Evolutionary conservation across 2,888 invertebrate genomes (phyloP).

Genomic region (Drosophila eohydei): DNA sequence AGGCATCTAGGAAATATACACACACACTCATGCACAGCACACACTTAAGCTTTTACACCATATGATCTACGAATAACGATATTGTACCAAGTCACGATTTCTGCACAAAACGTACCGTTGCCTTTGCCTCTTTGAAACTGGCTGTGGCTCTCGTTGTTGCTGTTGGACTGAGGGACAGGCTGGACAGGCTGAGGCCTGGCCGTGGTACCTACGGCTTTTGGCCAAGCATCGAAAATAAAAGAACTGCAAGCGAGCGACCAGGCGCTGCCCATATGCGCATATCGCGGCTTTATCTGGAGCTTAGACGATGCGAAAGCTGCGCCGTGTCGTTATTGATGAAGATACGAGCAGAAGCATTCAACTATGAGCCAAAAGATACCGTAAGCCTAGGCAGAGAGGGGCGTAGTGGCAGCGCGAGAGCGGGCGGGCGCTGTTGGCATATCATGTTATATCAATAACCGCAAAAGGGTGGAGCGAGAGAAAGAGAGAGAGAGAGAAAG

Average conservation of each 20-base stretch:
- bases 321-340: slow-evolving; percentile 77
- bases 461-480: slow-evolving; percentile 84
- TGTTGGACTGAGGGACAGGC: slow-evolving; percentile 33
- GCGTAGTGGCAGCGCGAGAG: neutral
- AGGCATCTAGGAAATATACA: slow-evolving; percentile 67
- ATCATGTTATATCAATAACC: slow-evolving; percentile 85
- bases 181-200: slow-evolving; percentile 30
- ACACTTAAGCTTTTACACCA: slow-evolving; percentile 76
- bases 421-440: slow-evolving; percentile 41
- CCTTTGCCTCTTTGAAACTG: slow-evolving; percentile 48
- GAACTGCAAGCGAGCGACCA: slow-evolving; percentile 37
- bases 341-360: slow-evolving; percentile 67
- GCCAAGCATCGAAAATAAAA: slow-evolving; percentile 35
- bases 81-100: slow-evolving; percentile 84
- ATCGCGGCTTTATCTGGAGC: slow-evolving; percentile 60
- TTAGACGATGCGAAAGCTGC: slow-evolving; percentile 58
- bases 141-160: slow-evolving; percentile 16
- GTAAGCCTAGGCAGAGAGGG: slow-evolving; percentile 58
- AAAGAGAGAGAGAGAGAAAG: slow-evolving; percentile 65
- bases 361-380: slow-evolving; percentile 53
- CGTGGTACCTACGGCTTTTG: slow-evolving; percentile 41
- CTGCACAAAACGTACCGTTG: slow-evolving; percentile 81
- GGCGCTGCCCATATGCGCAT: slow-evolving; percentile 78
- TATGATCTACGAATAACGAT: slow-evolving; percentile 83
- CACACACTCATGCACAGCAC: slow-evolving; percentile 38